A percentile compares a stretch with the other conserved stretches of the same genome.
Evolutionary conservation across 2,888 invertebrate genomes (phyloP).

Genomic region (Sinotaia quadrata): DNA sequence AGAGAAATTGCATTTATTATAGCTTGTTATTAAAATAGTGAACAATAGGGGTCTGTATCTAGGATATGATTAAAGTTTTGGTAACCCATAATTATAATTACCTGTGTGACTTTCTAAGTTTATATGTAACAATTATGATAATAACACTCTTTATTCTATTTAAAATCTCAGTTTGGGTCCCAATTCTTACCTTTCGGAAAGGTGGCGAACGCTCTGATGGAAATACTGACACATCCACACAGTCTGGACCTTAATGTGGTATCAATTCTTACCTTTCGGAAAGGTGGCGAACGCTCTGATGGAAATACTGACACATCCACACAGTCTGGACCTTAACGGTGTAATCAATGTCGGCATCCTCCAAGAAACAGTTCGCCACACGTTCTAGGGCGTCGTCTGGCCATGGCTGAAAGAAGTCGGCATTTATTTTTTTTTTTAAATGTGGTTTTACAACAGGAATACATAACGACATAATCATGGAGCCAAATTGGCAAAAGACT

Average conservation of each 20-base stretch:
- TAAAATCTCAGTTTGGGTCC: no score
- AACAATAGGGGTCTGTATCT: no score
- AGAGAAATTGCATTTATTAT: no score
- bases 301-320: slow-evolving; percentile 89
- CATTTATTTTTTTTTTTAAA: no score
- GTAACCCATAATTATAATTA: no score
- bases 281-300: slow-evolving; percentile 75
- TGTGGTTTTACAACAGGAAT: no score
- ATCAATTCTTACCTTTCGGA: slow-evolving; percentile 80
- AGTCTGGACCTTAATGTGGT: slow-evolving; percentile 78
- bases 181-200: slow-evolving; percentile 79
- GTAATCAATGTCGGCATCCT: slow-evolving; percentile 81
- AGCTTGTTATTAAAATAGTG: no score
- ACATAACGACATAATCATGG: no score
- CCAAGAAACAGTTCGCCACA: slow-evolving; percentile 82
- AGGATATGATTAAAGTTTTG: no score
- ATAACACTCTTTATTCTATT: no score
- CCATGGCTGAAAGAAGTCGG: slow-evolving; percentile 77
- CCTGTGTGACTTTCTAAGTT: no score
- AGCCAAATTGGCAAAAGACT: neutral
- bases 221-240: slow-evolving; percentile 89
- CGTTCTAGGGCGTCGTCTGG: slow-evolving; percentile 88
- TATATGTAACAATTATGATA: no score
- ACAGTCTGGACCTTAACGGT: slow-evolving; percentile 80
- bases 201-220: slow-evolving; percentile 77